These are phyloP conservation scores for Phasianus colchicus DNA, from an alignment of 2,113 vertebrate genomes.

Conservation along the genomic window DNA sequence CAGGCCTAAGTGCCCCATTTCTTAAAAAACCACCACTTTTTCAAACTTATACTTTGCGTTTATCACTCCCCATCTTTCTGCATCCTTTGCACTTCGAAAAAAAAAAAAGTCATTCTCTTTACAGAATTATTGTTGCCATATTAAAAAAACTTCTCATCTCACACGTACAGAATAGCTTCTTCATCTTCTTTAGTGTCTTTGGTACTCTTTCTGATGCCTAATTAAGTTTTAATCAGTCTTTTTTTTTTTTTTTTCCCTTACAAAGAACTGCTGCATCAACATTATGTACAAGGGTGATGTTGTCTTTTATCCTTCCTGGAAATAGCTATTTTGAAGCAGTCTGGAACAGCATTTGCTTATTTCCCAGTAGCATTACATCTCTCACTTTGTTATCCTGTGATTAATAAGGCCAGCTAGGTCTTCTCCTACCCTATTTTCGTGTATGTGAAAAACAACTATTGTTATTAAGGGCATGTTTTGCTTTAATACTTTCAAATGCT, in stretches of 20 bases:
- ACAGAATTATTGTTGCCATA: background rate
- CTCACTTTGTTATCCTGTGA: background rate
- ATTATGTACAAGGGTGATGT: background rate
- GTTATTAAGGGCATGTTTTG: background rate
- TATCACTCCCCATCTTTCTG: background rate
- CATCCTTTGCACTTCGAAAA: background rate
- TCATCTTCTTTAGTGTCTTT: background rate
- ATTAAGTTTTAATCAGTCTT: background rate
- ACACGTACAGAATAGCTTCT: rapidly evolving
- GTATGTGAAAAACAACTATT: background rate
- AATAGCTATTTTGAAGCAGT: background rate
- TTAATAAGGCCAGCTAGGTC: background rate
- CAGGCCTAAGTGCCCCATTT: background rate
- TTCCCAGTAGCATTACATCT: background rate
- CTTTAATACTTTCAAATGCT: background rate
- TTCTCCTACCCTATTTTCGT: background rate
- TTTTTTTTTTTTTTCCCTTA: background rate
- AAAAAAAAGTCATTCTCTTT: background rate
- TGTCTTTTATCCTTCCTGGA: background rate
- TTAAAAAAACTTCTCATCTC: background rate
- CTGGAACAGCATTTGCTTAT: background rate
- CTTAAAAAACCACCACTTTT: background rate
- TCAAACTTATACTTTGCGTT: background rate
- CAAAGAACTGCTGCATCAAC: background rate
- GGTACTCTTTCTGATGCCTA: background rate